Evolutionary conservation across 2,888 invertebrate genomes (phyloP), one percentile per base, ranked within the genome.

Genomic region (Phalera bucephala): DNA sequence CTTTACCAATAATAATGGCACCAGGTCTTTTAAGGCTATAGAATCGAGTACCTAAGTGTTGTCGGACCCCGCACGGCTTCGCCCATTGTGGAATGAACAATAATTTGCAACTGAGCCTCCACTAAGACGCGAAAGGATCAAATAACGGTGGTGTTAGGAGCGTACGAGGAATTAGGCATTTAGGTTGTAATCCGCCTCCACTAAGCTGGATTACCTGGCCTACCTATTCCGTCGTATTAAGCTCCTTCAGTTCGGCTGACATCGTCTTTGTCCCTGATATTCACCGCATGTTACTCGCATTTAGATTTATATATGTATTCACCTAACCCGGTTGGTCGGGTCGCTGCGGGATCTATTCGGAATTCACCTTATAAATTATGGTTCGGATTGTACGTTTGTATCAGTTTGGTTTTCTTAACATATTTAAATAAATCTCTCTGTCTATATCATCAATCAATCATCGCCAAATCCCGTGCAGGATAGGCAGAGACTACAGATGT

Each of bases 171-270:
- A 76, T 82, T 78, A 82, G 72, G 79, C 78, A 73, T 79, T 74
- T 73, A 72, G 64, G 3, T 56, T 66, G 74, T 84, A 85, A 85
- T 82, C 84, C 81, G 65, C 70, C 59, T 64, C 70, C 70, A 64
- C 72, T 78, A 81, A 83, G 80, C 81, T 70, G 83, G 83, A 82
- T 86, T 85, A 85, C 75, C 64, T 70, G 76, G 78, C 75, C 70
- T 72, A 69, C 75, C 75, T 75, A 74, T 72, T 72, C 72, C 64
- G 63, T 66, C 59, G 66, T 59, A 73, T 71, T 72, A 77, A 78
- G 76, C 72, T 67, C 65, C 70, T 74, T 72, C 64, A 69, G 70
- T 71, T 69, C 59, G 64, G 64, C 68, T 80, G 76, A 78, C 77
- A 67, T 59, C 63, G 68, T 71, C 65, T 78, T 74, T 70, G 65